phyloP scores from a whole-genome alignment of 2,113 vertebrate species.

The Hippoglossus stenolepis region DNA sequence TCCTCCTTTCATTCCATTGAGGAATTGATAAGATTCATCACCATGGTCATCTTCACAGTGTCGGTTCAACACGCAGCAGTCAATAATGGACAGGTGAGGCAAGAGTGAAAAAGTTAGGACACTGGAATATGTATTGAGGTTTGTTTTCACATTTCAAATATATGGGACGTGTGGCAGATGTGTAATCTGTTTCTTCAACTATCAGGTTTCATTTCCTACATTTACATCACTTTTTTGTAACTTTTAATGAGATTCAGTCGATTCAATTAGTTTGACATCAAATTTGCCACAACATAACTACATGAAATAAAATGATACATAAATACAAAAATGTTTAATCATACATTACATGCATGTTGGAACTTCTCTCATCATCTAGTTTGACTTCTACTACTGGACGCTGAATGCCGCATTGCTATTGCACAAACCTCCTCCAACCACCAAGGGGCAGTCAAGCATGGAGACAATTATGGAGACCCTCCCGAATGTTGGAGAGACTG shows the following conservation, averaged over 20 bases:
- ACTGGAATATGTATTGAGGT: neutral
- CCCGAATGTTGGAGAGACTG: constrained; percentile 44
- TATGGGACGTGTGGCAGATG: neutral
- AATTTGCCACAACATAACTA: too few species aligned
- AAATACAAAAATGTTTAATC: neutral
- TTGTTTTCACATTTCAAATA: neutral
- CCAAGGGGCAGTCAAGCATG: constrained; percentile 64
- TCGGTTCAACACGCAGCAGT: constrained; percentile 69
- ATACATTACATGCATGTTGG: neutral
- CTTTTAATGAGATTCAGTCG: too few species aligned
- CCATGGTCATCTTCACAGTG: constrained; percentile 75
- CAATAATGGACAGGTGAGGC: constrained; percentile 69
- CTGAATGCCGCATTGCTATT: constrained; percentile 59
- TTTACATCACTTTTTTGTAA: too few species aligned
- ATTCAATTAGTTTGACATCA: too few species aligned
- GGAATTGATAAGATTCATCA: constrained; percentile 72
- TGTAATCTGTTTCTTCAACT: neutral
- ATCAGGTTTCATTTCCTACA: neutral
- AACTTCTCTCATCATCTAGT: constrained; percentile 49
- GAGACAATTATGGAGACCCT: constrained; percentile 56
- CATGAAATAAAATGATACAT: neutral
- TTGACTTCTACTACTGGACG: constrained; percentile 59
- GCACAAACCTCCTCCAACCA: constrained; percentile 56
- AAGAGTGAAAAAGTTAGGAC: neutral
- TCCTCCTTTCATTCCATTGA: constrained; percentile 23